A percentile compares a stretch with the other conserved stretches of the same genome.
These are phyloP conservation scores for Zygaena filipendulae DNA, from an alignment of 2,888 invertebrate species.

Conservation along the genomic window DNA sequence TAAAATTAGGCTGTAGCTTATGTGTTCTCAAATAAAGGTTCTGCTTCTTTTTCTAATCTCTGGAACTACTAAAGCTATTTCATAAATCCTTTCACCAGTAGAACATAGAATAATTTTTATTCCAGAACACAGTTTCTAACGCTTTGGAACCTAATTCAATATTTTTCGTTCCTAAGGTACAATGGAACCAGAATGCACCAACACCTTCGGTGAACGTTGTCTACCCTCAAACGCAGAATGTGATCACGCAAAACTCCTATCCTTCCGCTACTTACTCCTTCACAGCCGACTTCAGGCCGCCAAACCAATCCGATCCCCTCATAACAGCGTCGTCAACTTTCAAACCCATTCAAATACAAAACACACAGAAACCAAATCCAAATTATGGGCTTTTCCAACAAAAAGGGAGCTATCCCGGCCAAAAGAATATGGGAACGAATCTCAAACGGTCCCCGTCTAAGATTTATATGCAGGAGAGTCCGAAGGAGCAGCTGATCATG, in stretches of 20 bases:
- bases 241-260: constrained; percentile 74
- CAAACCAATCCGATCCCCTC: constrained; percentile 66
- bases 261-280: constrained; percentile 83
- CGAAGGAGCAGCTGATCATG: constrained; percentile 38
- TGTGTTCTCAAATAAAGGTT: too few species aligned
- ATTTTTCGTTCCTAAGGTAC: too few species aligned
- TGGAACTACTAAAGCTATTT: too few species aligned
- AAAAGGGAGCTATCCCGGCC: constrained; percentile 39
- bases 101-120: too few species aligned
- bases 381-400: constrained; percentile 52
- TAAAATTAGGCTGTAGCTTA: too few species aligned
- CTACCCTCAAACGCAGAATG: constrained; percentile 71
- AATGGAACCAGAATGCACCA: constrained; percentile 77
- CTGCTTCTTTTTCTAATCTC: too few species aligned
- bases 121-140: too few species aligned
- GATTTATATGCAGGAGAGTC: constrained; percentile 37
- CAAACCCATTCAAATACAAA: constrained; percentile 64
- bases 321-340: constrained; percentile 66
- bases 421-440: constrained; percentile 30
- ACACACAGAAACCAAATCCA: constrained; percentile 41
- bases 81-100: too few species aligned
- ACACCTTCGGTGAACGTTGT: constrained; percentile 72
- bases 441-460: constrained; percentile 55
- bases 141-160: too few species aligned
- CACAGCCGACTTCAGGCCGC: constrained; percentile 82